Base-by-base conservation (phyloP, 2,888 invertebrate species). In the Drosophila emarginata region DNA sequence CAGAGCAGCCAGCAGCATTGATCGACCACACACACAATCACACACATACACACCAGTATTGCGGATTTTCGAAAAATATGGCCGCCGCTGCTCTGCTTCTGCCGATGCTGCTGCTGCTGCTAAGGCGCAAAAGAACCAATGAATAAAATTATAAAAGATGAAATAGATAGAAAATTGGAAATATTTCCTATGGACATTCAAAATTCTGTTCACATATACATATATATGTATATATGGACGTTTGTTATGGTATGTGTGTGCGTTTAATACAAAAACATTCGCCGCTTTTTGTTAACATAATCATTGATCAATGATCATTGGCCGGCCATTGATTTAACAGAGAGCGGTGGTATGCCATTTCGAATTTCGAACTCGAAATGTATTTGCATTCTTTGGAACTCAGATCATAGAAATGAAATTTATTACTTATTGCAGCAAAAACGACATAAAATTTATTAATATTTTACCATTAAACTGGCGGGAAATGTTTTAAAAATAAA, bases 371-470 rank as follows among this genome's bases (percentile, higher is more conserved):
- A 76, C 82, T 77, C 81, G 80, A 87, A 71, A 26, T 86, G 53
- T 63, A 79, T 81, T 81, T 21, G 54, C 40, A 64, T 67, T 68
- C 64, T 66, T 77, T 36, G 67, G 75, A 67, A 39, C 61, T 61
- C 57, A 61, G 36, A 71, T 61, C 76, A 74, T 70, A 72, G 74
- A 80, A 87, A 75, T 67, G 23, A 64, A 83, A 85, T 87, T 87
- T 85, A 87, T 85, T 87, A 83, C 79, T 87, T 80, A 64, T 73
- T 78, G 80, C 82, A 73, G 63, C 67, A 57, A 63, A 70, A 72
- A 73, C 68, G 80, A 85, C 80, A 82, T 58, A 23, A 79, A 87
- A 82, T 79, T 73, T 85, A 85, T 85, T 79, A 87, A 87, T 82
- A 87, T 85, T 82, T 71, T 68, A 28, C 61, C 69, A 84, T 83